Evolutionary conservation across 2,888 invertebrate species (phyloP).

Genomic region (Thumatha senex): DNA sequence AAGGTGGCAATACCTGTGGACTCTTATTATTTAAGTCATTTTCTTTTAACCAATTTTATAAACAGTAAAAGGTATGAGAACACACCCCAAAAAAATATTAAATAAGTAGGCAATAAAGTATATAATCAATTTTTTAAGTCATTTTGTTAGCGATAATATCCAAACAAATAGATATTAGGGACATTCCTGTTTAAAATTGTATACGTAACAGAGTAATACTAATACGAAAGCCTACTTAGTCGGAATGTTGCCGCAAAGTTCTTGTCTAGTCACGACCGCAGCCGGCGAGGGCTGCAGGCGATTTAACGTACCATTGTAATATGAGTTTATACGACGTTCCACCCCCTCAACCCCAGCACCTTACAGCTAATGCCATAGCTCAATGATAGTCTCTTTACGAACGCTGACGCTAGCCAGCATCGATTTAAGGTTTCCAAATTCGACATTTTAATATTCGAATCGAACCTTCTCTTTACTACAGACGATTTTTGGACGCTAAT

Average conservation of each 20-base stretch:
- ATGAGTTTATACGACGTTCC: slow-evolving; percentile 55
- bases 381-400: slow-evolving; percentile 47
- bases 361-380: slow-evolving; percentile 45
- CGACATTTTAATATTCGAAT: slow-evolving; percentile 46
- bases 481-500: slow-evolving; percentile 57
- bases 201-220: too few relatives aligned
- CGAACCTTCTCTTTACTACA: slow-evolving; percentile 52
- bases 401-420: slow-evolving; percentile 46
- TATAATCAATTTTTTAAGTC: neutral
- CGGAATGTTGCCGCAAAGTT: slow-evolving; percentile 52
- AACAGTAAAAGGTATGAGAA: slow-evolving; percentile 18
- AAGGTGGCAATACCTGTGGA: slow-evolving; percentile 28
- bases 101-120: neutral
- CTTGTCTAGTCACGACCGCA: slow-evolving; percentile 52
- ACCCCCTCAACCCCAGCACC: slow-evolving; percentile 46
- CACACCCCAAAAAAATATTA: neutral
- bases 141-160: too few relatives aligned
- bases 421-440: slow-evolving; percentile 49
- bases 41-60: slow-evolving; percentile 20
- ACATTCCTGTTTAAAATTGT: too few relatives aligned
- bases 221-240: slow-evolving; percentile 43
- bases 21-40: slow-evolving; percentile 34
- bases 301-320: slow-evolving; percentile 68
- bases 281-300: slow-evolving; percentile 62
- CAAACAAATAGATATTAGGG: too few relatives aligned